Conservation (phyloP, 2,888 invertebrate species). For the Drosophila macrospina region DNA sequence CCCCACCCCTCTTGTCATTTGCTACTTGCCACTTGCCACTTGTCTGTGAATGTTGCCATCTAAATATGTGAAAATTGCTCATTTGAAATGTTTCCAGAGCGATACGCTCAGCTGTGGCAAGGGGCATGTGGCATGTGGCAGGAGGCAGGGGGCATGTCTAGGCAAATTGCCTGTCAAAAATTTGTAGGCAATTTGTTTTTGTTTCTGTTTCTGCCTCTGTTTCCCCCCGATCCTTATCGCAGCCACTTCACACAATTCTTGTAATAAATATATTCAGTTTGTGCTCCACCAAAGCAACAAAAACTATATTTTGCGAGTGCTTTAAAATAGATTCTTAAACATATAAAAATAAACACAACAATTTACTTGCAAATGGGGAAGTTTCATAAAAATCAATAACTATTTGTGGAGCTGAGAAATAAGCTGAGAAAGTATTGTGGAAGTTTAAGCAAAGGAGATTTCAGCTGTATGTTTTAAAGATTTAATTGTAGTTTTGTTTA, state of each 20-base stretch:
- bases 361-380: too few species aligned
- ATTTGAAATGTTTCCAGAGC: conserved; percentile 67
- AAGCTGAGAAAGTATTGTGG: too few species aligned
- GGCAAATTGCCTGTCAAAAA: conserved; percentile 79
- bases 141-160: conserved; percentile 43
- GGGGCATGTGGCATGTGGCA: neutral
- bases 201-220: conserved; percentile 41
- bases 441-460: too few species aligned
- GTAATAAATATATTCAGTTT: conserved; percentile 41
- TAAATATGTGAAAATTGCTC: conserved; percentile 80
- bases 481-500: too few species aligned
- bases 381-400: too few species aligned
- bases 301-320: conserved; percentile 3
- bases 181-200: conserved; percentile 73
- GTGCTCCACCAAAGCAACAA: neutral
- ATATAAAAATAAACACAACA: too few species aligned
- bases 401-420: too few species aligned
- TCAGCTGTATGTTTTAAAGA: too few species aligned
- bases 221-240: conserved; percentile 59
- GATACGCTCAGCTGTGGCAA: conserved; percentile 8
- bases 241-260: conserved; percentile 61
- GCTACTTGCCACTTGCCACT: conserved; percentile 4
- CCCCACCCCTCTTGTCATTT: neutral
- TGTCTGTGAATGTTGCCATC: conserved; percentile 65
- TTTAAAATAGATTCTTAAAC: conserved; percentile 29